Evolutionary conservation across 2,797 vertebrate species (phyloP).

Genomic region (Centroberyx gerrardi): DNA sequence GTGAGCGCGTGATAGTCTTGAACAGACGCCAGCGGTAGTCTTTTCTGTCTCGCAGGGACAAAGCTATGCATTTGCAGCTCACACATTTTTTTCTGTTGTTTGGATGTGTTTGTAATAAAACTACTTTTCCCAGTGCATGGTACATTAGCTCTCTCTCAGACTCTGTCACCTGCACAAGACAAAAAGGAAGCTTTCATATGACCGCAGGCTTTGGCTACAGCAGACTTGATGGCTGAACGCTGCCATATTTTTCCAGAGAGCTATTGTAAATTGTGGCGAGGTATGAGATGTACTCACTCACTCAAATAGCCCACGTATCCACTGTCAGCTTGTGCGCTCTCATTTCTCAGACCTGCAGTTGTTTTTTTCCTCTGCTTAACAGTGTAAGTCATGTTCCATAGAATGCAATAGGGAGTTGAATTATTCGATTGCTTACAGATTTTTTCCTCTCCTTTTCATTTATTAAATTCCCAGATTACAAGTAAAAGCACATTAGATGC

Average conservation of each 20-base stretch:
- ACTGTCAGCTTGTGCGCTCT: neutral
- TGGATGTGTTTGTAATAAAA: constrained; percentile 85
- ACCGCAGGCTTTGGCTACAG: constrained; percentile 59
- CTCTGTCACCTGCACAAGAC: constrained; percentile 72
- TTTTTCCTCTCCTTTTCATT: constrained; percentile 69
- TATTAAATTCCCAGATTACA: constrained; percentile 83
- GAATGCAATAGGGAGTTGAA: constrained; percentile 70
- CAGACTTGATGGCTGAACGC: constrained; percentile 65
- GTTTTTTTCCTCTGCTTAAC: constrained; percentile 65
- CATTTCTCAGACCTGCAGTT: constrained; percentile 44
- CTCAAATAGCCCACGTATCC: constrained; percentile 19
- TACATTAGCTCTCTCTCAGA: constrained; percentile 76
- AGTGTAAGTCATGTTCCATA: constrained; percentile 67
- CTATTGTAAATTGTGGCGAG: constrained; percentile 61
- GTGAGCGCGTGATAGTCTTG: constrained; percentile 85
- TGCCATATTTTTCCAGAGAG: constrained; percentile 65
- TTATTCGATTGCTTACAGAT: constrained; percentile 75
- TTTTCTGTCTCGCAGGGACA: constrained; percentile 59
- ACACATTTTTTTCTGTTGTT: constrained; percentile 76
- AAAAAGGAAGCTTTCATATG: constrained; percentile 60
- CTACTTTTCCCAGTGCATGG: constrained; percentile 80
- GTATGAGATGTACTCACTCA: constrained; percentile 60
- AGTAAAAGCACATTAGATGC: constrained; percentile 82
- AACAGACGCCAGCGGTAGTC: constrained; percentile 74
- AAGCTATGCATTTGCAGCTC: constrained; percentile 63